phyloP scores from a whole-genome alignment of 2,888 invertebrate species.

The Synergus laeviventris region DNA sequence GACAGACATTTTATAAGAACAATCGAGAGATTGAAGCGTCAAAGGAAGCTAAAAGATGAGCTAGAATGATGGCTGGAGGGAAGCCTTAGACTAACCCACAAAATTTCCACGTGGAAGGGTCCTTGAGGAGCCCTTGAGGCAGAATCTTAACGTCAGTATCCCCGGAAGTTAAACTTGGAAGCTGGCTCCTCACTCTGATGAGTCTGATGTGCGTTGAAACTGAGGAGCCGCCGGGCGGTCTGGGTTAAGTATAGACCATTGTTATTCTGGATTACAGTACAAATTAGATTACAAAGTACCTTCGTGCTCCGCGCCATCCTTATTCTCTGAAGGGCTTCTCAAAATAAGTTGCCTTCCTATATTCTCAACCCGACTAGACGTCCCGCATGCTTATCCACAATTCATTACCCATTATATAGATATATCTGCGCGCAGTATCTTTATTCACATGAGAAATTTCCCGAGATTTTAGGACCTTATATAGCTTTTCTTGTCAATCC shows the following conservation, averaged over 20 bases:
- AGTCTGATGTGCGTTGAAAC: background rate
- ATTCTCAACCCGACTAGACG: conserved; percentile 29
- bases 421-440: conserved; percentile 21
- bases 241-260: conserved; percentile 53
- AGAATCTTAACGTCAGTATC: conserved; percentile 17
- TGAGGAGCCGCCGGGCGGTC: conserved; percentile 30
- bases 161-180: conserved; percentile 51
- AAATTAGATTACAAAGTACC: conserved; percentile 60
- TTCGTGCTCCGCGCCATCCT: conserved; percentile 47
- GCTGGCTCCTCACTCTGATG: conserved; percentile 22
- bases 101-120: conserved; percentile 36
- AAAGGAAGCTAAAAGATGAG: conserved; percentile 5
- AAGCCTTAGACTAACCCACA: conserved; percentile 7
- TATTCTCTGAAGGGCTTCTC: conserved; percentile 31
- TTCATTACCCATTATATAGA: background rate
- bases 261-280: conserved; percentile 64
- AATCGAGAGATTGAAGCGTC: background rate
- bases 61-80: background rate
- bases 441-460: background rate
- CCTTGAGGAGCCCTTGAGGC: conserved; percentile 28
- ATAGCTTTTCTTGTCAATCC: background rate
- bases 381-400: conserved; percentile 11
- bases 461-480: background rate
- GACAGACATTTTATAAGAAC: background rate
- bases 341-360: background rate